phyloP scores from a whole-genome alignment of 1,140 invertebrate genomes.

The Monochamus saltuarius region DNA sequence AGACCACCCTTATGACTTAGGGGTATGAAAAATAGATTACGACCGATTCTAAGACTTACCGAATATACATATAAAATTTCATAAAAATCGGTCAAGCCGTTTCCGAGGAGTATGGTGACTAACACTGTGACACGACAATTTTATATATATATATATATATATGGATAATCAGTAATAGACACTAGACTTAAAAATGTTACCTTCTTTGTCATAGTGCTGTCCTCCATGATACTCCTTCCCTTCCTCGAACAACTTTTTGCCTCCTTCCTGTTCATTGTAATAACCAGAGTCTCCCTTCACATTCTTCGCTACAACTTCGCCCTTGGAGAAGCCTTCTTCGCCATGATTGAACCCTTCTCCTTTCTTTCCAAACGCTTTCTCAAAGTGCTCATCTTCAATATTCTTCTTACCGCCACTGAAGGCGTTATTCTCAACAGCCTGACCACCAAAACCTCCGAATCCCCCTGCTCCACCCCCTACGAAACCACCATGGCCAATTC shows the following conservation, averaged over 20 bases:
- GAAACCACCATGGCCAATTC: conserved; percentile 46
- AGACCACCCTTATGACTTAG: too few relatives aligned
- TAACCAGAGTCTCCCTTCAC: conserved; percentile 58
- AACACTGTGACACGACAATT: too few relatives aligned
- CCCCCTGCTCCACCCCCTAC: conserved; percentile 32
- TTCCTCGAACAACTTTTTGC: conserved; percentile 58
- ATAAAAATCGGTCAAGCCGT: too few relatives aligned
- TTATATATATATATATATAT: too few relatives aligned
- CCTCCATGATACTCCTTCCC: conserved; percentile 59
- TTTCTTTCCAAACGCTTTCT: conserved; percentile 56
- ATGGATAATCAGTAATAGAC: too few relatives aligned
- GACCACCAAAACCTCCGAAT: conserved; percentile 36
- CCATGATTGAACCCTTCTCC: conserved; percentile 12
- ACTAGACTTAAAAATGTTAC: conserved; percentile 41
- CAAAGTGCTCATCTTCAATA: conserved; percentile 54
- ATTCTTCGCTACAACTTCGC: conserved; percentile 53
- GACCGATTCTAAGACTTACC: too few relatives aligned
- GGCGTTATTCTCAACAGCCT: conserved; percentile 3
- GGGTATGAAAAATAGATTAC: too few relatives aligned
- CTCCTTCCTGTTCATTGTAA: conserved; percentile 58
- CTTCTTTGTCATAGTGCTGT: conserved; percentile 57
- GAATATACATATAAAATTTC: too few relatives aligned
- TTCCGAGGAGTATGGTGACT: too few relatives aligned
- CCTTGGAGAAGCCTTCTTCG: conserved; percentile 44
- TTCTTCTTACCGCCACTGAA: conserved; percentile 22